A percentile compares a stretch with the other conserved stretches of the same genome.
Evolutionary conservation across 2,888 invertebrate species (phyloP).

Genomic region (Corbicula japonica): DNA sequence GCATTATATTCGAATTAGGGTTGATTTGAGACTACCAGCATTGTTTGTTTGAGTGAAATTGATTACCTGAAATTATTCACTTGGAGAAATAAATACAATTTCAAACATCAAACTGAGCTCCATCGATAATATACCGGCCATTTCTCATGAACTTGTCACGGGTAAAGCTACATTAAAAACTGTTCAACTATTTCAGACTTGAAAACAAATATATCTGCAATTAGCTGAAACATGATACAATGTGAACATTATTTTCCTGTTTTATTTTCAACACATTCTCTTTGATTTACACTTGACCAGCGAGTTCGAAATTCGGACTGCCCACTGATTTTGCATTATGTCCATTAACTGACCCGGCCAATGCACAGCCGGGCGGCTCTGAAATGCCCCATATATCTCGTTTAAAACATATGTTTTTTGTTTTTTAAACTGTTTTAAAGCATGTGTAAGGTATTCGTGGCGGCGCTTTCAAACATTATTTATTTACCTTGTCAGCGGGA

Average conservation of each 20-base stretch:
- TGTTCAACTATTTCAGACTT: too few species aligned
- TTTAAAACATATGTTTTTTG: constrained; percentile 53
- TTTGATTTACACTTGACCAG: constrained; percentile 52
- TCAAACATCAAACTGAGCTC: too few species aligned
- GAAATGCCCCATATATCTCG: constrained; percentile 45
- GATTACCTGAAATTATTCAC: too few species aligned
- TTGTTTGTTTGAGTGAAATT: too few species aligned
- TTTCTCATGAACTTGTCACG: too few species aligned
- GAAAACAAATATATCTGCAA: constrained; percentile 9
- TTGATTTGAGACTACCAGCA: too few species aligned
- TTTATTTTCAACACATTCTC: constrained; percentile 44
- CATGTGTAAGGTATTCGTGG: constrained; percentile 29
- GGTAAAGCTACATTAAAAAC: too few species aligned
- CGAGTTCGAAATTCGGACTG: constrained; percentile 20
- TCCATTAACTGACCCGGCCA: constrained; percentile 55
- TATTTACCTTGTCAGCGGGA: constrained; percentile 51
- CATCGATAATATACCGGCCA: too few species aligned
- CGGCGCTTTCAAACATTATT: constrained; percentile 44
- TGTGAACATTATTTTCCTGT: constrained; percentile 50
- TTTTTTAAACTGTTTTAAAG: constrained; percentile 45
- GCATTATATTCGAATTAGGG: too few species aligned
- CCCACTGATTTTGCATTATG: constrained; percentile 54
- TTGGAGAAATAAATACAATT: too few species aligned
- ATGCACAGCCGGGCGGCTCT: constrained; percentile 37
- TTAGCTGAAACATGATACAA: constrained; percentile 37